Evolutionary conservation across 2,888 invertebrate species (phyloP), one percentile per base, ranked within the genome.

Genomic region (Sinopyrophorus schimmeli): DNA sequence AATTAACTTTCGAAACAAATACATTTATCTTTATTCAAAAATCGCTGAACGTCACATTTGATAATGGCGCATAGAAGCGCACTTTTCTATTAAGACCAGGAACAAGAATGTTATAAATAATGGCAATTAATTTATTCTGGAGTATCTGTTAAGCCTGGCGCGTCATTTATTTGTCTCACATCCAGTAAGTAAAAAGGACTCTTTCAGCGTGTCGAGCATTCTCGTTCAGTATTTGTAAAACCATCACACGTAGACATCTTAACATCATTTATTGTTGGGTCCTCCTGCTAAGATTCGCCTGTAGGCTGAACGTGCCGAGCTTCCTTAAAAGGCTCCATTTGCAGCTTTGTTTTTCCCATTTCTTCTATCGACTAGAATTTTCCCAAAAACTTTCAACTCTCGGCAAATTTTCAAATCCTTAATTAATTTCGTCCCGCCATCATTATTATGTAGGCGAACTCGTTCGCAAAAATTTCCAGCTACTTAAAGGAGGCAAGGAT

Each of bases 211-310:
- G 23, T 28, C 14, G 23, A 31, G 21, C 30, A 9, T 24, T 27
- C 52, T 48, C 18, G 43, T 47, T 21, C 15, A 24, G 42, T 56
- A 60, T 62, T 62, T 59, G 62, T 64, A 62, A 64, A 64, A 64
- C 59, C 60, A 61, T 62, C 62, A 64, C 64, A 64, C 60, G 56
- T 59, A 57, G 56, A 61, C 62, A 58, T 63, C 62, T 62, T 62
- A 64, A 64, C 64, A 62, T 63, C 64, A 62, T 64, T 64, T 64
- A 64, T 64, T 64, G 62, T 62, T 59, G 44, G 61, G 60, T 57
- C 61, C 62, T 62, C 61, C 58, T 61, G 61, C 58, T 59, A 58
- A 61, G 58, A 60, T 60, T 61, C 62, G 55, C 54, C 48, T 57
- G 60, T 59, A 58, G 54, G 50, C 52, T 35, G 57, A 54, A 62